These are phyloP conservation scores for Spondyliosoma cantharus DNA, from an alignment of 2,797 vertebrate genomes.

Conservation along the genomic window DNA sequence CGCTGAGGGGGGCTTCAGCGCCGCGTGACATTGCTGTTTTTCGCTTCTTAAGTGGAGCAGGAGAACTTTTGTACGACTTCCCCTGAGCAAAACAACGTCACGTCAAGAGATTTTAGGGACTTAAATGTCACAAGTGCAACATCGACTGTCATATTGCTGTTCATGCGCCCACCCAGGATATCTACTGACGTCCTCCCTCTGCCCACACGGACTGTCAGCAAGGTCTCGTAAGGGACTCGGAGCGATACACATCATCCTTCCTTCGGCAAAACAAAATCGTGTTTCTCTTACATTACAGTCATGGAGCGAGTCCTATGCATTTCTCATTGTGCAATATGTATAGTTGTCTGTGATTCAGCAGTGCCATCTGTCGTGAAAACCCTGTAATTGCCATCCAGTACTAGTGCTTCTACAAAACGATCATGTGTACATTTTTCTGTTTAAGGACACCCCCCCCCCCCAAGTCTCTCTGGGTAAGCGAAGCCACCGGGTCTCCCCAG, in stretches of 20 bases:
- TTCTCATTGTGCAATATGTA: conserved; percentile 79
- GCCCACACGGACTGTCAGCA: conserved; percentile 52
- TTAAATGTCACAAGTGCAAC: conserved; percentile 66
- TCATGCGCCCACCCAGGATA: conserved; percentile 26
- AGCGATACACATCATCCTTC: conserved; percentile 41
- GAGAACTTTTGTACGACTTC: conserved; percentile 61
- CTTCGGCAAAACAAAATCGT: conserved; percentile 53
- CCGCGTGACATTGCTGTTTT: conserved; percentile 60
- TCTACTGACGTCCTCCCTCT: conserved; percentile 44
- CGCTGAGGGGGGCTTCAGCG: conserved; percentile 48
- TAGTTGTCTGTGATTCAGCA: conserved; percentile 79
- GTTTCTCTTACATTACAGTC: conserved; percentile 64
- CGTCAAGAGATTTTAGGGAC: conserved; percentile 55
- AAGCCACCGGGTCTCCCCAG: conserved; percentile 50
- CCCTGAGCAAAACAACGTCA: conserved; percentile 58
- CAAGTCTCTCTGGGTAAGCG: conserved; percentile 60
- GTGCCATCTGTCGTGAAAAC: conserved; percentile 80
- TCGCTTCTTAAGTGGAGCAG: conserved; percentile 42
- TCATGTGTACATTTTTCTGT: conserved; percentile 63
- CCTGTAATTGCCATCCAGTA: conserved; percentile 74
- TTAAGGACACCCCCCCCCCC: conserved; percentile 34
- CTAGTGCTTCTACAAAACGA: conserved; percentile 55
- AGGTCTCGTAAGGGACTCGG: conserved; percentile 55
- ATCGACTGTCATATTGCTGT: conserved; percentile 65
- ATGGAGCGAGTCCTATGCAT: conserved; percentile 75